phyloP scores from a whole-genome alignment of 2,113 vertebrate species.

The Amphiprion percula region DNA sequence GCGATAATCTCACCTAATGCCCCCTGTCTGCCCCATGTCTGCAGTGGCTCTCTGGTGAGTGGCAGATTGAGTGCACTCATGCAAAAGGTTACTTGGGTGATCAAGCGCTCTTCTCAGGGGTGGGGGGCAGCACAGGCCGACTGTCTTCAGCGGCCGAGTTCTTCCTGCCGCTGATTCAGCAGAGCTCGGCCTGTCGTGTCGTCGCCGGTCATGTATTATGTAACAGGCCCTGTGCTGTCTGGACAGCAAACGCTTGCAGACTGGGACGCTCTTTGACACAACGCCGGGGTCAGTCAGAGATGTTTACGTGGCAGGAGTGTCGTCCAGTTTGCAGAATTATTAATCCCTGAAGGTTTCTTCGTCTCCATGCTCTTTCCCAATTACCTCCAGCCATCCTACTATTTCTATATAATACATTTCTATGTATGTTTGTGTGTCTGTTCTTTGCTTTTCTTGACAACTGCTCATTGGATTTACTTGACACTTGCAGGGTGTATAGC shows the following conservation, averaged over 20 bases:
- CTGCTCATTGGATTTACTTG: no score
- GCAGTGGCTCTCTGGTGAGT: conserved; percentile 57
- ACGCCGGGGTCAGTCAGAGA: conserved; percentile 25
- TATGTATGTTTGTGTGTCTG: no score
- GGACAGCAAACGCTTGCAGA: conserved; percentile 18
- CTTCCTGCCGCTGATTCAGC: conserved; percentile 69
- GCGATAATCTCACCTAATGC: conserved; percentile 79
- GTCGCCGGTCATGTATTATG: conserved; percentile 69
- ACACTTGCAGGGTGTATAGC: no score
- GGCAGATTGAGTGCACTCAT: conserved; percentile 76
- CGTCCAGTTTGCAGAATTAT: conserved; percentile 8
- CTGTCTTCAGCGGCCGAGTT: conserved; percentile 37
- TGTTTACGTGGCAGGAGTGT: not conserved
- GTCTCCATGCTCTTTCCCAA: not conserved
- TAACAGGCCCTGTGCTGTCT: conserved; percentile 48
- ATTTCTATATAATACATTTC: no score
- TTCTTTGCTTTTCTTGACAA: no score
- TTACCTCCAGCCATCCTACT: not conserved
- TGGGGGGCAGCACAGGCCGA: conserved; percentile 28
- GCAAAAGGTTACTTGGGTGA: conserved; percentile 75
- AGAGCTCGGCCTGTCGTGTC: conserved; percentile 36
- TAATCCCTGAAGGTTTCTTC: conserved; percentile 8
- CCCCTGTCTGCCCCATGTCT: conserved; percentile 74
- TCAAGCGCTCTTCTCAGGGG: conserved; percentile 63
- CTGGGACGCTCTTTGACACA: conserved; percentile 21